Percentiles rank a stretch among this genome's conserved stretches.
These are phyloP conservation scores for Fragum fragum DNA, from an alignment of 2,888 invertebrate species.

Conservation along the genomic window DNA sequence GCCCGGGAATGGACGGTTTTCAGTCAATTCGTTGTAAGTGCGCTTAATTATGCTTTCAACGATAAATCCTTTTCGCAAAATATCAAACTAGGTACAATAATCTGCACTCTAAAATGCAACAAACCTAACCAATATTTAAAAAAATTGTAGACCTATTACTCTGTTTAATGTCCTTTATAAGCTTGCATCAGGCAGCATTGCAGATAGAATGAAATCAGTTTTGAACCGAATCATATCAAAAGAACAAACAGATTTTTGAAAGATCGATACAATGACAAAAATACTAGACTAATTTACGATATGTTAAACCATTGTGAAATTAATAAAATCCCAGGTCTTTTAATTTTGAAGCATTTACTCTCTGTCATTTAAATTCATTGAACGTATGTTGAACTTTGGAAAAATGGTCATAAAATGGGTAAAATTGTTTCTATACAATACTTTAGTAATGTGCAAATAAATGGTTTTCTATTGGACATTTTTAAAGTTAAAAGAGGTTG, in stretches of 20 bases:
- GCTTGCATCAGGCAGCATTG: slow-evolving; percentile 54
- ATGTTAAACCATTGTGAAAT: slow-evolving; percentile 54
- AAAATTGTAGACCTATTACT: slow-evolving; percentile 36
- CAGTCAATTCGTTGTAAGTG: slow-evolving; percentile 41
- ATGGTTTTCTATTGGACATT: not conserved
- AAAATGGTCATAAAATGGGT: no score
- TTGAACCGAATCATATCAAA: slow-evolving; percentile 36
- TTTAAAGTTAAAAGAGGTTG: slow-evolving; percentile 20
- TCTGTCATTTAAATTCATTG: no score
- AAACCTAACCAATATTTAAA: slow-evolving; percentile 51
- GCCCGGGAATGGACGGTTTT: no score
- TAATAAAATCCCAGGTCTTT: slow-evolving; percentile 46
- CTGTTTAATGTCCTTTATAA: slow-evolving; percentile 54
- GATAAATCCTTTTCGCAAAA: slow-evolving; percentile 28
- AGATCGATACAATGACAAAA: slow-evolving; percentile 59
- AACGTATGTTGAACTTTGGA: no score
- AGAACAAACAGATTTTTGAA: slow-evolving; percentile 61
- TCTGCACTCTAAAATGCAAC: slow-evolving; percentile 31
- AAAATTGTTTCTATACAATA: no score
- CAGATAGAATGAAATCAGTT: slow-evolving; percentile 51
- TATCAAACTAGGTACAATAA: slow-evolving; percentile 43
- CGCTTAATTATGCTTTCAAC: slow-evolving; percentile 43
- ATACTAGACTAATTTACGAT: slow-evolving; percentile 61
- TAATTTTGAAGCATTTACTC: slow-evolving; percentile 31
- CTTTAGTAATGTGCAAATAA: no score